These are phyloP conservation scores for Paramormyrops hopkinsi DNA, from an alignment of 2,797 vertebrate genomes.

Conservation along the genomic window DNA sequence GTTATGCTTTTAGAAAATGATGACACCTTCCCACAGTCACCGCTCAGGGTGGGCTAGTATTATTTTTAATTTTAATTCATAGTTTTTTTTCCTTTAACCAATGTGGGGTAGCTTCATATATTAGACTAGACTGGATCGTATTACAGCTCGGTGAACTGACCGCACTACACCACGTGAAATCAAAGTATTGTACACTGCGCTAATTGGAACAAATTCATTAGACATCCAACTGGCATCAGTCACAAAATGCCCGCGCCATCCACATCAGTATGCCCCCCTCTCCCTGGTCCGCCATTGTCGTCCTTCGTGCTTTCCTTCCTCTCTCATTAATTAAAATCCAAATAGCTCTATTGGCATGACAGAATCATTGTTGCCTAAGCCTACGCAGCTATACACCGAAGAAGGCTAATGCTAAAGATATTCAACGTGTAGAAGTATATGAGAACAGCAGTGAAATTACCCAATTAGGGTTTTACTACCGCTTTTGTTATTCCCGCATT, in stretches of 20 bases:
- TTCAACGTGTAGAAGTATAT: not conserved
- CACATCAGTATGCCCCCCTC: not conserved
- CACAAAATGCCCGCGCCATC: not conserved
- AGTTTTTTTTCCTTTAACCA: not conserved
- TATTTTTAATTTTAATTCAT: slow-evolving; percentile 5
- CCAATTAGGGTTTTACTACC: not conserved
- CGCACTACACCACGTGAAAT: not conserved
- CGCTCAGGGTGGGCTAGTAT: not conserved
- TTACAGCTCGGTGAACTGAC: not conserved
- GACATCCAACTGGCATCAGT: slow-evolving; percentile 48
- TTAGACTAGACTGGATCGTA: slow-evolving; percentile 2
- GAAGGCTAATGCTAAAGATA: not conserved
- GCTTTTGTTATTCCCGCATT: not conserved
- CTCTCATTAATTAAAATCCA: slow-evolving; percentile 20
- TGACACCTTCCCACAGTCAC: not conserved
- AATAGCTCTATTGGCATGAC: slow-evolving; percentile 14
- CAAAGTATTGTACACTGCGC: not conserved
- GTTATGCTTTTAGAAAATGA: not conserved
- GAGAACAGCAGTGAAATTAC: not conserved
- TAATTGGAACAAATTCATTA: slow-evolving; percentile 41
- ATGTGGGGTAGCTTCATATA: not conserved
- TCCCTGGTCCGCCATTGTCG: not conserved
- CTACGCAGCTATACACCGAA: not conserved
- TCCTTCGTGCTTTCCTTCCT: slow-evolving; percentile 19
- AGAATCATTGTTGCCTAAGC: not conserved